A percentile compares a stretch with the other conserved stretches of the same genome.
These are phyloP conservation scores for Eupithecia exiguata DNA, from an alignment of 2,888 invertebrate species.

Conservation along the genomic window DNA sequence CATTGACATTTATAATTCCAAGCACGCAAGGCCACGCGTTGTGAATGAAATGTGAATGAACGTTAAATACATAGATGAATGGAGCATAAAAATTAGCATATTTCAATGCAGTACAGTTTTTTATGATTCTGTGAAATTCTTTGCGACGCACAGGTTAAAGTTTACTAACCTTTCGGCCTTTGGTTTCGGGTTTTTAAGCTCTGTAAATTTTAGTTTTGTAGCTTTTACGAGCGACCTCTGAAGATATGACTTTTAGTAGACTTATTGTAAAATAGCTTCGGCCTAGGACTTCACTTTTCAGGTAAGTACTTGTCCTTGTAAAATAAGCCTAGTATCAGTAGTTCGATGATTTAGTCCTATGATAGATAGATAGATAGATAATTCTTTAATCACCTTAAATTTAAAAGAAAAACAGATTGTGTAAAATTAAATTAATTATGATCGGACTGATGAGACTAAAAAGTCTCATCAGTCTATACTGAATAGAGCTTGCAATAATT, in stretches of 20 bases:
- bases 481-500: too few species aligned
- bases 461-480: too few species aligned
- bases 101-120: neutral
- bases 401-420: too few species aligned
- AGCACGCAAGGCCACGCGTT: neutral
- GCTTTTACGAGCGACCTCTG: neutral
- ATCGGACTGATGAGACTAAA: too few species aligned
- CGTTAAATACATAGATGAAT: conserved; percentile 2
- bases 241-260: neutral
- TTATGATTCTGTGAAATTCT: neutral
- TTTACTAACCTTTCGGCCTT: conserved; percentile 1
- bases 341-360: too few species aligned
- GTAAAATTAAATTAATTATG: too few species aligned
- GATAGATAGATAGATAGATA: too few species aligned
- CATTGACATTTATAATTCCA: neutral
- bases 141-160: neutral
- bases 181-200: neutral
- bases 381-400: too few species aligned
- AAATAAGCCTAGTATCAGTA: too few species aligned
- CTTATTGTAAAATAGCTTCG: too few species aligned
- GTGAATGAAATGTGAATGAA: neutral
- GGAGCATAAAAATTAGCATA: neutral
- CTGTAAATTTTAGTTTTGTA: neutral
- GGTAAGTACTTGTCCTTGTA: too few species aligned
- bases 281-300: too few species aligned